Evolutionary conservation across 2,888 invertebrate genomes (phyloP).

Genomic region (Nymphalis urticae): DNA sequence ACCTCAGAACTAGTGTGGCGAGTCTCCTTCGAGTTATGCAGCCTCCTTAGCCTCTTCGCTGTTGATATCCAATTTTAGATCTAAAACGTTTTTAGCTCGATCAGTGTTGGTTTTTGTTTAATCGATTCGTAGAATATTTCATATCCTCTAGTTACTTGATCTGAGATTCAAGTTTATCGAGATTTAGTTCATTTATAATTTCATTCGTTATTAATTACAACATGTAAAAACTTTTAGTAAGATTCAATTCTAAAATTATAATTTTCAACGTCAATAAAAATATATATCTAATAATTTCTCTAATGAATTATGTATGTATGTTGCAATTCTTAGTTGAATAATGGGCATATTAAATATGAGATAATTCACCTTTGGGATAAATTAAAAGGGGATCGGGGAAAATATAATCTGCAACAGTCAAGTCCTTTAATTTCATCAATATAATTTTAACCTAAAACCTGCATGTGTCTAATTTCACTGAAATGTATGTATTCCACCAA

Average conservation of each 20-base stretch:
- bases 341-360: neutral
- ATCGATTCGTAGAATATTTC: conserved; percentile 3
- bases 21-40: conserved; percentile 49
- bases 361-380: neutral
- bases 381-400: too few relatives aligned
- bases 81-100: conserved; percentile 38
- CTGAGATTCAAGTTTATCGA: neutral
- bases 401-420: too few relatives aligned
- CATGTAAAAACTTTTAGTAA: neutral
- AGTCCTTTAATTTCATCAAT: too few relatives aligned
- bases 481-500: too few relatives aligned
- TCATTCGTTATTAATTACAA: neutral
- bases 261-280: neutral
- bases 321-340: neutral
- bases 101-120: conserved; percentile 16
- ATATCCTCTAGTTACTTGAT: conserved; percentile 6
- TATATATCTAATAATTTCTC: neutral
- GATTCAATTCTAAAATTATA: neutral
- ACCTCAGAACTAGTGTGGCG: conserved; percentile 59
- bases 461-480: too few relatives aligned
- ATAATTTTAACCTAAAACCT: too few relatives aligned
- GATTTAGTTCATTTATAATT: neutral
- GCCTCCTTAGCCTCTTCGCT: conserved; percentile 49
- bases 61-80: conserved; percentile 53
- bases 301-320: neutral